Evolutionary conservation across 1,140 invertebrate species (phyloP), one percentile per base, ranked within the genome.

Genomic region (Nephila pilipes): DNA sequence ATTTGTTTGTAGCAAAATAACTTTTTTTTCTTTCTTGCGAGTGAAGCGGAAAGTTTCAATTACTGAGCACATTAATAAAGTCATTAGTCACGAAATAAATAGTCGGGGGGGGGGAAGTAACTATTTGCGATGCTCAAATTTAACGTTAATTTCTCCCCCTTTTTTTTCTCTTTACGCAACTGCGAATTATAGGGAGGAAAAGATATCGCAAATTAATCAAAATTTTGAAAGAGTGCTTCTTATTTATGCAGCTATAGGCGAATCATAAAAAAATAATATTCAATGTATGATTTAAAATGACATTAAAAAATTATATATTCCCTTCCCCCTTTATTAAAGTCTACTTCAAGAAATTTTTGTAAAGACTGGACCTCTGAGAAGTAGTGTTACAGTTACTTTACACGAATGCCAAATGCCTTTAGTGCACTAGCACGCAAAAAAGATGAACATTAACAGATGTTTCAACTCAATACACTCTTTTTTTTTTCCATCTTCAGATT

Each of bases 381-480:
- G n/a, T 65, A 25, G 4, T 65, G 22, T 65, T 46, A 38, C 36
- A 87, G 58, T 65, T 87, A 65, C 55, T 87, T 6, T 32, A 69
- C 85, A 87, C 20, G 85, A 46, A 63, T 65, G 38, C 4, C 20
- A 36, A 36, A 87, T 87, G 36, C 60, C 36, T 87, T 81, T 38
- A 87, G 32, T 87, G 65, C 32, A 32, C 38, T 65, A n/a, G 65
- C 87, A 89, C 25, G 63, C 65, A 89, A 79, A 87, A 79, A 89
- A 38, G 87, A 75, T 36, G 65, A 79, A 29, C 87, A 89, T 89
- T 79, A 89, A 79, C 87, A 89, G 87, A 79, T 89, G 87, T 89
- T 89, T 55, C 87, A 89, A 22, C 87, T 79, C 65, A 57, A 57
- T 89, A 60, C 18, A 22, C 22, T 75, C 29, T 46, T 87, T 57